These are phyloP conservation scores for Zosterops pallidus DNA, from an alignment of 2,113 vertebrate genomes.

Conservation along the genomic window DNA sequence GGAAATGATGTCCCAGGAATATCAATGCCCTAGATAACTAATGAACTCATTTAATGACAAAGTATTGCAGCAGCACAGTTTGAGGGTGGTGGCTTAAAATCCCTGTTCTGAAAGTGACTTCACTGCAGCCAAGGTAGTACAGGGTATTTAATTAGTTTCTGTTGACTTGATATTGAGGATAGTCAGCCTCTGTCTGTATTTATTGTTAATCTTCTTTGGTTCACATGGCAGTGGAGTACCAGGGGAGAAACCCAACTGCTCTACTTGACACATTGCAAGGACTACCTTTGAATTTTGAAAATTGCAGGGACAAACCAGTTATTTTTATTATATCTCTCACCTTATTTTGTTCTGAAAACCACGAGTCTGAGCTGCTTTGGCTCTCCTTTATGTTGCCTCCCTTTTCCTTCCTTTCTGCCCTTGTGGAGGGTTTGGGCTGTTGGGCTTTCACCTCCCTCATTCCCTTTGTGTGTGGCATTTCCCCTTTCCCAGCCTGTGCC, in stretches of 20 bases:
- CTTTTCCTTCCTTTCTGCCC: neutral
- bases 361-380: neutral
- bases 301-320: neutral
- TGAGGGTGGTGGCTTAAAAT: neutral
- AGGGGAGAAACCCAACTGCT: neutral
- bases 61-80: neutral
- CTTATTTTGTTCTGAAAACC: neutral
- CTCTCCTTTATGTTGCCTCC: neutral
- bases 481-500: neutral
- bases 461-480: neutral
- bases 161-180: neutral
- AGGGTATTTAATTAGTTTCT: neutral
- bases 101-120: neutral
- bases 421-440: neutral
- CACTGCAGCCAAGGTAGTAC: neutral
- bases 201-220: neutral
- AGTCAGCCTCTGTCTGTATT: neutral
- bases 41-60: neutral
- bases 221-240: accelerated
- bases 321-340: neutral
- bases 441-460: neutral
- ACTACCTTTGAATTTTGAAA: neutral
- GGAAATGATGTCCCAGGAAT: neutral
- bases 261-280: accelerated
- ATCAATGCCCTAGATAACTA: neutral